Base-by-base conservation (phyloP, 2,888 invertebrate genomes). In the Escarpia spicata region DNA sequence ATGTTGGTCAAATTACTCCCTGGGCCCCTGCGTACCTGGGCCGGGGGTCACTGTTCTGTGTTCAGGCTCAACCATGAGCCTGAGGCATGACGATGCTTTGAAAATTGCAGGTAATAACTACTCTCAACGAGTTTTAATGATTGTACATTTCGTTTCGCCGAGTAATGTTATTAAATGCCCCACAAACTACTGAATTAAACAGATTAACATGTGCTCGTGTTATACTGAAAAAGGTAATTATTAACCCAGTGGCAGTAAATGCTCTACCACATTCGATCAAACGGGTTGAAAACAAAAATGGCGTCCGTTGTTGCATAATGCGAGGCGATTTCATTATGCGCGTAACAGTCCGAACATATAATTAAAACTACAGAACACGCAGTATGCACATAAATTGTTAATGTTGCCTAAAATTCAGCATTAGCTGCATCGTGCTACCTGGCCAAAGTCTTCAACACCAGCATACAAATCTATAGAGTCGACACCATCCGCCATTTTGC, bases 401-500 rank as follows among this genome's bases (percentile, higher is more conserved):
- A 75, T 75, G 52, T 75, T 75, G 75, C 3, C 19, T 75, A 75
- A 26, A 15, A 75, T 75, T 75, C 75, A 75, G 4, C 26, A 75
- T 75, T 75, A 75, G n/a, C 75, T 75, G 75, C 75, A 75, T 26
- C n/a, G 26, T 75, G n/a, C 75, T 91, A 93, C 94, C 92, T 52
- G 91, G 91, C 93, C 93, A 93, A 94, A 94, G 93, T 94, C 94
- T 43, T 94, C 94, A 43, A 94, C 94, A 92, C 94, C 94, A 37
- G 93, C 94, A 92, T 94, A 94, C 91, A 94, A 91, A 92, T 94
- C 94, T 90, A 94, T 94, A 37, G 93, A 93, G 91, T 93, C 94
- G 43, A 91, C 93, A 60, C 92, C 93, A 89, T 93, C 94, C 91
- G 94, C 93, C 93, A 93, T 93, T 91, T 93, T 93, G 92, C 43